Conservation (phyloP, 2,888 invertebrate genomes). For the Drosophila nigritarsus region DNA sequence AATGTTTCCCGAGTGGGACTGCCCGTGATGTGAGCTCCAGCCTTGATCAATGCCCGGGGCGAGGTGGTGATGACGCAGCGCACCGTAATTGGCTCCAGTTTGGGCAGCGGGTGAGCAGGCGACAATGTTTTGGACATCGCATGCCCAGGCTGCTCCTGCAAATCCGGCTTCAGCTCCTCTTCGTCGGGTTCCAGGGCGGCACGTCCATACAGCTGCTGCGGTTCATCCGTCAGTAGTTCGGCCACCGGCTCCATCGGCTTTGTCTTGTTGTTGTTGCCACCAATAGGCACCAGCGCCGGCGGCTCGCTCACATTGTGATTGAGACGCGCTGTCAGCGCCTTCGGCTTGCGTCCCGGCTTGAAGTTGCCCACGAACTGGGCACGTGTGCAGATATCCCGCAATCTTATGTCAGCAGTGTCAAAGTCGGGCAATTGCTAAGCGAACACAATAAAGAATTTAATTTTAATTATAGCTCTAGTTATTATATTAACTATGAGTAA, state of each 20-base stretch:
- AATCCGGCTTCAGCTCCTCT: constrained; percentile 27
- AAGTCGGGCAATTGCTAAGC: constrained; percentile 91
- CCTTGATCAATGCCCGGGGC: constrained; percentile 33
- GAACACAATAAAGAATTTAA: background rate
- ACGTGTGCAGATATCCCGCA: constrained; percentile 87
- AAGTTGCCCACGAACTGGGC: constrained; percentile 83
- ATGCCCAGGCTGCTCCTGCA: constrained; percentile 45
- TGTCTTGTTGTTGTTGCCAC: constrained; percentile 18
- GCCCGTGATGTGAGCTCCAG: constrained; percentile 59
- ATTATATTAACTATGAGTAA: background rate
- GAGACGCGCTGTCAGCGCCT: constrained; percentile 65
- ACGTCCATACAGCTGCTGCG: constrained; percentile 66
- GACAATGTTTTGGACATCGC: constrained; percentile 33
- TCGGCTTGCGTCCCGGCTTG: constrained; percentile 82
- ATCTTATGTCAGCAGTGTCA: constrained; percentile 90
- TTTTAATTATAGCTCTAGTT: background rate
- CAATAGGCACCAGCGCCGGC: constrained; percentile 77
- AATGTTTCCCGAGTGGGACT: constrained; percentile 56
- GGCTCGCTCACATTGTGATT: constrained; percentile 63
- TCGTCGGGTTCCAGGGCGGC: constrained; percentile 47
- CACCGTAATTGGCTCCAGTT: constrained; percentile 69
- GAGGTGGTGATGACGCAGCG: constrained; percentile 23
- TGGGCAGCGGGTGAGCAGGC: constrained; percentile 54
- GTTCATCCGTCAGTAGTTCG: constrained; percentile 63
- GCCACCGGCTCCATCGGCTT: constrained; percentile 19